Conservation (phyloP, 2,113 vertebrate genomes). For the Melanocharis versteri region DNA sequence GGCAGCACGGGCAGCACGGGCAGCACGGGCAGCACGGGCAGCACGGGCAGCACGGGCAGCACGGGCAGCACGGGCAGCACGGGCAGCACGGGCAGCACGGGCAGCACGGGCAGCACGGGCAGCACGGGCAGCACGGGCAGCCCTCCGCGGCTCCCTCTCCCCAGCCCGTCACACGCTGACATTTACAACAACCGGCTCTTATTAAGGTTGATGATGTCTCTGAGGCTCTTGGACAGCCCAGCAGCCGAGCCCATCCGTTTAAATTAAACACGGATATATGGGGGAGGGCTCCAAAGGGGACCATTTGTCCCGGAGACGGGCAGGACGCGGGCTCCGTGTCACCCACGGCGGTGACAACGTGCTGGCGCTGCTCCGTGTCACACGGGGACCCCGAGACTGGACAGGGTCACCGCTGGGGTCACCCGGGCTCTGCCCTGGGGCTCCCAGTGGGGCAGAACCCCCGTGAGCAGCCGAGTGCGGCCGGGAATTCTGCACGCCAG, state of each 20-base stretch:
- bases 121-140: background rate
- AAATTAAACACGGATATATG: background rate
- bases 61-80: rapidly evolving
- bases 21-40: rapidly evolving
- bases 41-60: background rate
- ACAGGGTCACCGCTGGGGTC: rapidly evolving
- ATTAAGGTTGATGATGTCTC: conserved; percentile 45
- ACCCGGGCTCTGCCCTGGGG: background rate
- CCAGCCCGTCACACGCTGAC: background rate
- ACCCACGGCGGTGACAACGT: background rate
- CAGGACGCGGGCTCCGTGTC: background rate
- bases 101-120: rapidly evolving
- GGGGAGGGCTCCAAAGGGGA: background rate
- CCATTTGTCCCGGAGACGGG: background rate
- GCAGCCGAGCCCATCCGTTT: conserved; percentile 31
- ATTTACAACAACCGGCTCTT: background rate
- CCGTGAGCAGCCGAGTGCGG: rapidly evolving
- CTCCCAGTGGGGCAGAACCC: background rate
- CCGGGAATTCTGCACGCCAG: background rate
- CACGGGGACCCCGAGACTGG: rapidly evolving
- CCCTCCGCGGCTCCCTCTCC: background rate
- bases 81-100: background rate
- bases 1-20: background rate
- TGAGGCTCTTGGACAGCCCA: conserved; percentile 22
- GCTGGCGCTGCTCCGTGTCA: background rate